These are phyloP conservation scores for Pachycephala philippinensis DNA, from an alignment of 2,113 vertebrate species.

Conservation along the genomic window DNA sequence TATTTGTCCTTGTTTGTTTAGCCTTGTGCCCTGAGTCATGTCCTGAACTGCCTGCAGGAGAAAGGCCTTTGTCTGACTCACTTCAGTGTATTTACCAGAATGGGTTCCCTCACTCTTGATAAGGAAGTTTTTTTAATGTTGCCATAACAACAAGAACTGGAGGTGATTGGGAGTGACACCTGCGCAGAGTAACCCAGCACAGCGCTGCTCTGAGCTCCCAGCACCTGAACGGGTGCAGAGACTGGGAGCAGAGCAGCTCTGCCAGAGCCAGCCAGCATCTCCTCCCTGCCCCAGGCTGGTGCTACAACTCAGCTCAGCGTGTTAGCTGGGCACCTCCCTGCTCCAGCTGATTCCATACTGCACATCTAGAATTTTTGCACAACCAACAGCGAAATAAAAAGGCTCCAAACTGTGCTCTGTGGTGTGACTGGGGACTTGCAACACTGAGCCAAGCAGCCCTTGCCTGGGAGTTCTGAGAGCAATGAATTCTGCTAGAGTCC, in stretches of 20 bases:
- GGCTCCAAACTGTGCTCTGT: background rate
- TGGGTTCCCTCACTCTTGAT: background rate
- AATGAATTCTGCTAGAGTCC: background rate
- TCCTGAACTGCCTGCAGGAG: background rate
- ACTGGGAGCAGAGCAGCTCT: accelerated
- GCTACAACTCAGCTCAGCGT: accelerated
- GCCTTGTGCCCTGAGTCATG: background rate
- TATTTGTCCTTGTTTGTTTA: conserved; percentile 1
- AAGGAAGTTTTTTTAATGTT: background rate
- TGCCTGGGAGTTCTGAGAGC: background rate
- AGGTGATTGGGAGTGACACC: background rate
- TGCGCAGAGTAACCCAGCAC: background rate
- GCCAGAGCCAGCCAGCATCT: background rate
- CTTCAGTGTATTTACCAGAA: background rate
- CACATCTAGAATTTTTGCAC: background rate
- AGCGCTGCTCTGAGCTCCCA: background rate
- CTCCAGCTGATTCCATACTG: accelerated
- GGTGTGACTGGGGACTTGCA: too few relatives aligned
- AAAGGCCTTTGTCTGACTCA: background rate
- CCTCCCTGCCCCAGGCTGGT: background rate
- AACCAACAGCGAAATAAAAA: background rate
- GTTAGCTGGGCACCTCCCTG: background rate
- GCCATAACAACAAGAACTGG: background rate
- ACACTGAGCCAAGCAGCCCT: background rate
- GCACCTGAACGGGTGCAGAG: background rate